These are phyloP conservation scores for Ara ararauna DNA, from an alignment of 2,797 vertebrate genomes.

Conservation along the genomic window DNA sequence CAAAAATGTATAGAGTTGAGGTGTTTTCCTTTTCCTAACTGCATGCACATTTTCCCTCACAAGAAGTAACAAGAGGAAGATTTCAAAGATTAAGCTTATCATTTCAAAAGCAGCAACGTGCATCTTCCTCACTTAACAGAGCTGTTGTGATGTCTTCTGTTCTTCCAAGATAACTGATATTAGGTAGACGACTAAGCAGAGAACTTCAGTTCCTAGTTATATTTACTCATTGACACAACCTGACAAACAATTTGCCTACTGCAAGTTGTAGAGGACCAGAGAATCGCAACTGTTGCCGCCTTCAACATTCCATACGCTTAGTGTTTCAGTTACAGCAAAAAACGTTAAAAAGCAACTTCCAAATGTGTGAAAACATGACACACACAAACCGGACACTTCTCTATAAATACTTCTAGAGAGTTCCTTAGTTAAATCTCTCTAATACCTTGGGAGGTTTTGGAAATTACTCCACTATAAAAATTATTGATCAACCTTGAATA, in stretches of 20 bases:
- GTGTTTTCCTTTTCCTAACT: not conserved
- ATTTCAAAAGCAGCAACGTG: not conserved
- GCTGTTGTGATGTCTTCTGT: not conserved
- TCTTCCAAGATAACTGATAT: not conserved
- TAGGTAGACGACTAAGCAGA: not conserved
- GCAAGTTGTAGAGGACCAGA: not conserved
- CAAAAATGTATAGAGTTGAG: not conserved
- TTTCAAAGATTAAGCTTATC: not conserved
- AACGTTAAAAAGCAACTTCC: not conserved
- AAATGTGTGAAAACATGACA: not conserved
- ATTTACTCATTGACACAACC: not conserved
- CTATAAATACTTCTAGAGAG: not conserved
- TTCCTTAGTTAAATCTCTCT: not conserved
- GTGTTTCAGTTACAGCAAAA: not conserved
- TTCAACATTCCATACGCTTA: not conserved
- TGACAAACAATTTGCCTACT: not conserved
- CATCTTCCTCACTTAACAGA: not conserved
- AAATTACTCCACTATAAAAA: conserved; percentile 1
- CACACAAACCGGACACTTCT: accelerated
- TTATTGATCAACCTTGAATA: not conserved
- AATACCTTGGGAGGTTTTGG: not conserved
- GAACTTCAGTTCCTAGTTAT: not conserved
- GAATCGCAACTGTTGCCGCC: not conserved
- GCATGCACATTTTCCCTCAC: not conserved
- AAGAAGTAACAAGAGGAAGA: not conserved